Base-by-base conservation (phyloP, 2,113 vertebrate genomes). In the Panurus biarmicus region DNA sequence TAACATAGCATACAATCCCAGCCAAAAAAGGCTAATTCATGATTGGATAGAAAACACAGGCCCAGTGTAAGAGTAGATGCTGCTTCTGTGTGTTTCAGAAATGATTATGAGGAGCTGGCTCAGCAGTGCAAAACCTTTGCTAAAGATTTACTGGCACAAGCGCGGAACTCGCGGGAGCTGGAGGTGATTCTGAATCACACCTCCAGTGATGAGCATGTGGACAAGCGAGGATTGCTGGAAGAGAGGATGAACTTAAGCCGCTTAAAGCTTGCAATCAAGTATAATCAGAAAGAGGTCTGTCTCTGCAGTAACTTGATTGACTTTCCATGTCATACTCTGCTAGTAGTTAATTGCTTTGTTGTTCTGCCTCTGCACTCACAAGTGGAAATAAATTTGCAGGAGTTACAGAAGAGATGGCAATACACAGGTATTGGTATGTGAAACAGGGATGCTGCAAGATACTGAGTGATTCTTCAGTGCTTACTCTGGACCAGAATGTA, bases 41-140 rank as follows among this genome's bases (percentile, higher is more conserved):
- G 42, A 42, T 50, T 54, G n/a, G n/a, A 47, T 54, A 57, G 42
- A 71, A 79, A 44, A 58, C n/a, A 33, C 2, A 22, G 26, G 35
- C 60, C 10, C 56, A 28, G 40, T 53, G 33, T 50, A 50, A 33
- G 69, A 69, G 14, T 38, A 3, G 24, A 14, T 65, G 8, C 29
- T 69, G 35, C 54, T 56, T 45, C 56, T 84, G 8, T 87, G 29
- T 95, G 80, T 96, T 98, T 40, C 93, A 99, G 99, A 97, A 99
- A 99, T 75, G 99, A 99, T 97, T 99, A 99, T 64, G 99, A 99
- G 90, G 99, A 99, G 80, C 98, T 99, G 58, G 99, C 99, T 20
- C 99, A 98, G 80, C 99, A 99, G 87, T 99, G 99, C 90, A 99
- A 99, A 98, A 99, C 99, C 97, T 99, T 99, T 97, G 99, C 99